These are phyloP conservation scores for Cryptotermes secundus DNA, from an alignment of 1,140 invertebrate species.

Conservation along the genomic window DNA sequence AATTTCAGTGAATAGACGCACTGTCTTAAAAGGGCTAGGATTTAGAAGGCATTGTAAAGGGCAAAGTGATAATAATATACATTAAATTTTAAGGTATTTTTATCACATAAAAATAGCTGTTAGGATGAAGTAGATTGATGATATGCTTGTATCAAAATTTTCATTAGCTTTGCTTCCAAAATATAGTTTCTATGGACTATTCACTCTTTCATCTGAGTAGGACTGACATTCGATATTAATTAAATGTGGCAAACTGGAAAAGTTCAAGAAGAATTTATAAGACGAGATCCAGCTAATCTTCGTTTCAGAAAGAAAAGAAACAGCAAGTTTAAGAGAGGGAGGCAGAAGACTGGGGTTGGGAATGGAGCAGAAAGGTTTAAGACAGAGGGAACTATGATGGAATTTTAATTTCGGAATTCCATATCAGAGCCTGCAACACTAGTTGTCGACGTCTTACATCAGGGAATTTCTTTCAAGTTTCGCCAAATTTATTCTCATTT, in stretches of 20 bases:
- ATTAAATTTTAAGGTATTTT: too few relatives aligned
- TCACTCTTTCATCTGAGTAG: neutral
- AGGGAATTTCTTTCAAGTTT: neutral
- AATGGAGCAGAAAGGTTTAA: neutral
- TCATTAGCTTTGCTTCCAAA: too few relatives aligned
- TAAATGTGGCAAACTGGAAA: neutral
- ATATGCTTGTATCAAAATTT: too few relatives aligned
- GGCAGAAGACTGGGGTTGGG: neutral
- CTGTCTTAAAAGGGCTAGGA: too few relatives aligned
- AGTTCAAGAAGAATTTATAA: slow-evolving; percentile 8
- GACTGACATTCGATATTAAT: neutral
- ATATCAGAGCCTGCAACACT: neutral
- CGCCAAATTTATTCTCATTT: neutral
- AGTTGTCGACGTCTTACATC: neutral
- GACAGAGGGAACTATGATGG: neutral
- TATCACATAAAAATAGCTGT: too few relatives aligned
- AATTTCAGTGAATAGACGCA: too few relatives aligned
- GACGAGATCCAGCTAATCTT: neutral
- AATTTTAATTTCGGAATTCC: slow-evolving; percentile 17
- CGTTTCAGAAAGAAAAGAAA: neutral
- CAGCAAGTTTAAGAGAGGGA: neutral
- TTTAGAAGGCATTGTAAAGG: too few relatives aligned
- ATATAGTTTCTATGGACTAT: too few relatives aligned
- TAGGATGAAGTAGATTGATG: too few relatives aligned
- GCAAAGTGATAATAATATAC: too few relatives aligned